Evolutionary conservation across 1,140 invertebrate genomes (phyloP), one percentile per base, ranked within the genome.

Genomic region (Drosophila gunungcola): DNA sequence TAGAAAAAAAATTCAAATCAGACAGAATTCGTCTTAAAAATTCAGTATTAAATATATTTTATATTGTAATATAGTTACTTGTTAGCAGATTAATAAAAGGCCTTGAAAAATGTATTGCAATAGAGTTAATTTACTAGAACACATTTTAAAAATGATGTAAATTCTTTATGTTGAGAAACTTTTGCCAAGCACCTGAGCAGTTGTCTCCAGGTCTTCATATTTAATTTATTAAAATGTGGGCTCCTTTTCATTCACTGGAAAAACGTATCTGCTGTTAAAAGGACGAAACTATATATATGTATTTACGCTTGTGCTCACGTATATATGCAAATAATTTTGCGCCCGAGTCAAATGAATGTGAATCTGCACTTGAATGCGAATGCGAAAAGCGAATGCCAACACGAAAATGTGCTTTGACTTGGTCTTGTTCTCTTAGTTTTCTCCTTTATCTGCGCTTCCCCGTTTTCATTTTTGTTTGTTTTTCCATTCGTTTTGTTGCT

Each of bases 291-390:
- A 60, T 29, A 6, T 13, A 21, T 54, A 10, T 36, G 13, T 39
- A 32, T 46, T 9, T 46, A 32, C 3, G 29, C 4, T 3, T 49
- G 0, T 25, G 2, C 25, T 60, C 6, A 58, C 54, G 53, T 45
- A 45, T 29, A 58, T 88, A 78, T 86, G 70, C 54, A 65, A 53
- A 63, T 78, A 70, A 62, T 70, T 77, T 63, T 48, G 41, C 34
- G 67, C 42, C 42, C 49, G 51, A 74, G 53, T 68, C 64, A 73
- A 78, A 73, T 63, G 58, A 81, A 82, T 81, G 73, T 54, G 64
- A 48, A 60, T 77, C 79, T 81, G 78, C 78, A 80, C 64, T 81
- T 74, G 72, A 80, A 64, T 75, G 70, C 53, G 61, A 56, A 67
- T 62, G 52, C 60, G 57, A 63, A 75, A 74, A 75, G 60, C 61